phyloP scores from a whole-genome alignment of 2,113 vertebrate genomes.

The Oncorhynchus masou region DNA sequence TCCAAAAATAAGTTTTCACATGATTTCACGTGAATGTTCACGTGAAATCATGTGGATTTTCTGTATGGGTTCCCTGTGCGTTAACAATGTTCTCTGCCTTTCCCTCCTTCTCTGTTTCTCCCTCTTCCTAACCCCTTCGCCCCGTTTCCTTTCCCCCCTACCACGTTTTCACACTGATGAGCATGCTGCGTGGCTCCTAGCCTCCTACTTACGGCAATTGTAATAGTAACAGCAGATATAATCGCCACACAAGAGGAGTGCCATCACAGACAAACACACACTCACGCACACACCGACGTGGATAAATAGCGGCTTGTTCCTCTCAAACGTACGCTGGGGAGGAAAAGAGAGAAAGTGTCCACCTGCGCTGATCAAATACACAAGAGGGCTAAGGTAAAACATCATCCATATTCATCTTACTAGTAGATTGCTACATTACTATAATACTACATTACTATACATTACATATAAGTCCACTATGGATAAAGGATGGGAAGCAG shows the following conservation, averaged over 20 bases:
- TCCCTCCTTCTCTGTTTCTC: constrained; percentile 17
- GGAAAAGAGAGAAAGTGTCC: constrained; percentile 43
- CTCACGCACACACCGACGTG: constrained; percentile 41
- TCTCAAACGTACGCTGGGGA: constrained; percentile 34
- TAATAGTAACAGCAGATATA: constrained; percentile 62
- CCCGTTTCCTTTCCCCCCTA: constrained; percentile 9
- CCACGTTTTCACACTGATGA: constrained; percentile 66
- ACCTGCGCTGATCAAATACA: constrained; percentile 37
- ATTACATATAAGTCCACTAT: background rate
- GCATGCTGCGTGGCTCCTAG: constrained; percentile 63
- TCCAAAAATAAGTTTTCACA: too few relatives aligned
- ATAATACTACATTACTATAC: too few relatives aligned
- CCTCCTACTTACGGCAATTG: constrained; percentile 43
- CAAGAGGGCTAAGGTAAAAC: constrained; percentile 67
- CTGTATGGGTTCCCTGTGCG: constrained; percentile 58
- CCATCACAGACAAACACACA: constrained; percentile 15
- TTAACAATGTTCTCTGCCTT: constrained; percentile 37
- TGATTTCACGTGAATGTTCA: too few relatives aligned
- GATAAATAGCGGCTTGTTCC: constrained; percentile 35
- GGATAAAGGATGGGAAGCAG: background rate
- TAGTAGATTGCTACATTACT: constrained; percentile 2
- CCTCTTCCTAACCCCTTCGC: constrained; percentile 13
- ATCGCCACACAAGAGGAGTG: constrained; percentile 49
- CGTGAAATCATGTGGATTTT: background rate
- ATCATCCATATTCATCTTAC: constrained; percentile 44